Conservation (phyloP, 2,888 invertebrate genomes). For the Chelonus formosanus region DNA sequence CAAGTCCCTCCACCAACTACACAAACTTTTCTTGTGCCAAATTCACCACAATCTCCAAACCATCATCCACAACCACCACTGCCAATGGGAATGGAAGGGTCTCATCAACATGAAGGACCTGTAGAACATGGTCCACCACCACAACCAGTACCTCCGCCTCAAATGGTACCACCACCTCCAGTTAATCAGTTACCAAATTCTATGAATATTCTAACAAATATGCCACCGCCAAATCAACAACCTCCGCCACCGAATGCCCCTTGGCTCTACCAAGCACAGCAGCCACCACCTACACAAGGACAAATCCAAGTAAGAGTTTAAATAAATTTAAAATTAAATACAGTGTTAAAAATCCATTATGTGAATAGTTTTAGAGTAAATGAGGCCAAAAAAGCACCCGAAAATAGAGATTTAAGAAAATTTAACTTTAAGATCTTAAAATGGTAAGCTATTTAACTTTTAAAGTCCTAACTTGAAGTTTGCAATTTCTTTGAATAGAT, state of each 20-base stretch:
- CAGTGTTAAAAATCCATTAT: too few species aligned
- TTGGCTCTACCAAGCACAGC: conserved; percentile 59
- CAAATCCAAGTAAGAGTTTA: conserved; percentile 54
- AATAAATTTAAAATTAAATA: too few species aligned
- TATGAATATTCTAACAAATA: conserved; percentile 59
- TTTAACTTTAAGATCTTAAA: too few species aligned
- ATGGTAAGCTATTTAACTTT: too few species aligned
- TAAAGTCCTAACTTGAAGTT: too few species aligned
- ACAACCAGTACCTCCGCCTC: conserved; percentile 62
- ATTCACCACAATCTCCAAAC: conserved; percentile 49
- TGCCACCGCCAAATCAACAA: conserved; percentile 57
- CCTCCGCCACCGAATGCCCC: conserved; percentile 57
- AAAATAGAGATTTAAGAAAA: too few species aligned
- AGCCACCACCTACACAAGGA: conserved; percentile 51
- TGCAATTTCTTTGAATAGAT: conserved; percentile 37
- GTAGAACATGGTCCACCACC: conserved; percentile 68
- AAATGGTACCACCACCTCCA: conserved; percentile 61
- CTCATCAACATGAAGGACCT: conserved; percentile 49
- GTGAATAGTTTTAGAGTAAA: too few species aligned
- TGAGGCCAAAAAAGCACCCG: too few species aligned
- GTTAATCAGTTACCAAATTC: conserved; percentile 56
- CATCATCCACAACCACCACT: conserved; percentile 44
- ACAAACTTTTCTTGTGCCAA: conserved; percentile 56
- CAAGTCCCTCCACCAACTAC: conserved; percentile 55
- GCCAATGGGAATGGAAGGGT: conserved; percentile 55